phyloP scores from a whole-genome alignment of 2,113 vertebrate species.

The Rissa tridactyla region DNA sequence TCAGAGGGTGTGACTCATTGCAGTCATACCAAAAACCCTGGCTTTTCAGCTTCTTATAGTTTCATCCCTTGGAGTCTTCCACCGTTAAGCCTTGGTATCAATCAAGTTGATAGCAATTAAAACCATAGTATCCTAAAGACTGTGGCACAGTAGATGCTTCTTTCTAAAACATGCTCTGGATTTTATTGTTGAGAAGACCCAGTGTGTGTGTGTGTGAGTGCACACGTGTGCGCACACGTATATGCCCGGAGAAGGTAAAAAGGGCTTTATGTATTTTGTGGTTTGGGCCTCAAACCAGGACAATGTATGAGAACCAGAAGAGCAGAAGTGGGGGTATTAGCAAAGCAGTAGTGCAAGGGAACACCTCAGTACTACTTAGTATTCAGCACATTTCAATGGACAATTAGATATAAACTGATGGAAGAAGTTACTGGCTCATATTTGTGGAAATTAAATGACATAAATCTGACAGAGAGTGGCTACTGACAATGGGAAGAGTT shows the following conservation, averaged over 20 bases:
- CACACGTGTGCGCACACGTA: no score
- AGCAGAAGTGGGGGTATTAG: neutral
- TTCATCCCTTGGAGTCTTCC: neutral
- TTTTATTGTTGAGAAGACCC: neutral
- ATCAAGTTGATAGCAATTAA: neutral
- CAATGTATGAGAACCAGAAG: neutral
- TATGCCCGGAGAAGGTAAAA: neutral
- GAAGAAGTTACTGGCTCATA: neutral
- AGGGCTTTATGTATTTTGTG: neutral
- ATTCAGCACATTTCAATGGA: neutral
- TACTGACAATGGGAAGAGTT: neutral
- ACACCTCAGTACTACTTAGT: neutral
- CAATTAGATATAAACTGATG: neutral
- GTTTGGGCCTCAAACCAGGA: neutral
- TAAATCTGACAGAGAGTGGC: neutral
- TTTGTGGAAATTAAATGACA: neutral
- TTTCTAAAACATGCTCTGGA: neutral
- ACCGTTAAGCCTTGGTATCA: neutral
- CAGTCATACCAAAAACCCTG: neutral
- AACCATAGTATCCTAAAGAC: neutral
- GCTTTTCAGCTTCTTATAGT: neutral
- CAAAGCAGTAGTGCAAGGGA: neutral
- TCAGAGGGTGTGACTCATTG: neutral
- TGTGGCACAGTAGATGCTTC: neutral
- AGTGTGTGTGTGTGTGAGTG: no score